Evolutionary conservation across 2,113 vertebrate genomes (phyloP).

Genomic region (Xyrauchen texanus): DNA sequence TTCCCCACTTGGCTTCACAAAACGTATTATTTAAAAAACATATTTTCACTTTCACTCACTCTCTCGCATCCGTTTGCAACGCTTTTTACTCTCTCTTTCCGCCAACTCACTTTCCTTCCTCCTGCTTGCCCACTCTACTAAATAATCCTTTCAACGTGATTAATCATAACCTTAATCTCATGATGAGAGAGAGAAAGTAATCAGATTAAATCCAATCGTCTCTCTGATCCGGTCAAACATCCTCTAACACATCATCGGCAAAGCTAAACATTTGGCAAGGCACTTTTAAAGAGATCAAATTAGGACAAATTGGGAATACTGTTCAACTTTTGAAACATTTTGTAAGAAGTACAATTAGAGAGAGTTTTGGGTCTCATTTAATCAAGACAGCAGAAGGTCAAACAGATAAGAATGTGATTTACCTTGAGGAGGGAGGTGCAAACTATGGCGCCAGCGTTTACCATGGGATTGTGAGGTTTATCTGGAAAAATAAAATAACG

Average conservation of each 20-base stretch:
- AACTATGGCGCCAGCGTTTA: conserved; percentile 97
- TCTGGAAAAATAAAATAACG: conserved; percentile 72
- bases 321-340: background rate
- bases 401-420: conserved; percentile 55
- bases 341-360: background rate
- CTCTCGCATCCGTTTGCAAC: no score
- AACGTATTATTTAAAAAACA: no score
- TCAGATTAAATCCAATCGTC: conserved; percentile 46
- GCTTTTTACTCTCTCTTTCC: conserved; percentile 20
- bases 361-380: background rate
- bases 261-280: background rate
- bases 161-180: conserved; percentile 66
- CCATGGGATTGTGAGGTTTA: conserved; percentile 98
- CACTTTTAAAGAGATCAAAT: background rate
- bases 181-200: conserved; percentile 37
- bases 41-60: no score
- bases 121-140: conserved; percentile 7
- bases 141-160: conserved; percentile 65
- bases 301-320: background rate
- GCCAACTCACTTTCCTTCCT: background rate
- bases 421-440: conserved; percentile 98
- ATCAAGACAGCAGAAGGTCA: background rate
- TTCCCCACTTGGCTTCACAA: no score
- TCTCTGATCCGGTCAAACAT: conserved; percentile 10
- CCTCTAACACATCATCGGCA: background rate